phyloP scores from a whole-genome alignment of 2,888 invertebrate species.

The Eretmocerus hayati region DNA sequence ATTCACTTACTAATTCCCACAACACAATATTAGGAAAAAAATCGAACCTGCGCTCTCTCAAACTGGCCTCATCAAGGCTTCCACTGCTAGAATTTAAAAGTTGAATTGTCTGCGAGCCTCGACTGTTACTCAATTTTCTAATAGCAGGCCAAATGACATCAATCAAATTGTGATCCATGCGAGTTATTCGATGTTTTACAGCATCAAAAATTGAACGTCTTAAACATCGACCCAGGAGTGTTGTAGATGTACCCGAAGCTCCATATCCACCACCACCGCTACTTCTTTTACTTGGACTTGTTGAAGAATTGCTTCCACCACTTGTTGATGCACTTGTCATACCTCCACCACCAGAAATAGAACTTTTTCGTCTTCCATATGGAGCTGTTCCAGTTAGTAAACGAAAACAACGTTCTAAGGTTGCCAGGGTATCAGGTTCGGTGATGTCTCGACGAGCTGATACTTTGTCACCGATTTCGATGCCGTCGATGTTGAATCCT shows the following conservation, averaged over 20 bases:
- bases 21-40: background rate
- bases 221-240: constrained; percentile 66
- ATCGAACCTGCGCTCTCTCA: constrained; percentile 22
- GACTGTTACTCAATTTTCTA: constrained; percentile 60
- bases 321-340: constrained; percentile 45
- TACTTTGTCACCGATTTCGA: constrained; percentile 60
- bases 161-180: constrained; percentile 77
- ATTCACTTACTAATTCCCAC: too few species aligned
- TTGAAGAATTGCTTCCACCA: constrained; percentile 44
- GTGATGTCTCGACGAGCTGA: constrained; percentile 68
- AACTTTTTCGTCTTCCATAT: constrained; percentile 56
- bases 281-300: constrained; percentile 54
- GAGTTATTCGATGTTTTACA: constrained; percentile 69
- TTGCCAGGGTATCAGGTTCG: constrained; percentile 63
- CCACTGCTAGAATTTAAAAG: constrained; percentile 41
- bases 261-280: too few species aligned
- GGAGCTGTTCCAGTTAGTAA: constrained; percentile 56
- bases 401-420: constrained; percentile 69
- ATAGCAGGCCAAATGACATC: constrained; percentile 87
- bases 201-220: constrained; percentile 66
- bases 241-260: constrained; percentile 47
- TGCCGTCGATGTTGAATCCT: too few species aligned
- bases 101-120: too few species aligned
- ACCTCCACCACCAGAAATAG: constrained; percentile 44
- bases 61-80: constrained; percentile 19